Percentiles rank a stretch among this genome's conserved stretches.
Evolutionary conservation across 2,888 invertebrate genomes (phyloP).

Genomic region (Marronus borbonicus): DNA sequence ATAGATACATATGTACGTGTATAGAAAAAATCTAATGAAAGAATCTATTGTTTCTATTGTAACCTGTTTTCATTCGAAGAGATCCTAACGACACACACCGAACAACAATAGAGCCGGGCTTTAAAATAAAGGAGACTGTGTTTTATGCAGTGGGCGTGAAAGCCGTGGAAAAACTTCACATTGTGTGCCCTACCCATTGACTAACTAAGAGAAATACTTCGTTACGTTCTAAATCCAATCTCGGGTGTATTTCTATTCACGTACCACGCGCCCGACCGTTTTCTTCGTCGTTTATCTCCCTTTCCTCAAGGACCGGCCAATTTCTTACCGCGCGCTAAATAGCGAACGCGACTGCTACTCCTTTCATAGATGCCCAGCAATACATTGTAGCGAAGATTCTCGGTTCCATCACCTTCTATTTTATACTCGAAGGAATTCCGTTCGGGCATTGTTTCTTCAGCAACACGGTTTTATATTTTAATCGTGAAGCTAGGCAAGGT

Average conservation of each 20-base stretch:
- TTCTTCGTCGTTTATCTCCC: constrained; percentile 27
- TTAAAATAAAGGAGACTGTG: constrained; percentile 43
- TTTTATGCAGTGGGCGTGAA: constrained; percentile 52
- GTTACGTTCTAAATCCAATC: constrained; percentile 41
- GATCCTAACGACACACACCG: constrained; percentile 37
- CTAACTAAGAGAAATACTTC: constrained; percentile 48
- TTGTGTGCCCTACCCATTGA: constrained; percentile 57
- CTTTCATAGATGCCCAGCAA: neutral
- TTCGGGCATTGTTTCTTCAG: neutral
- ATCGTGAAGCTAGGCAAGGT: constrained; percentile 6
- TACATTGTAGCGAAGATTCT: neutral
- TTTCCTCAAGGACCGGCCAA: neutral
- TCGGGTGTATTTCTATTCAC: constrained; percentile 37
- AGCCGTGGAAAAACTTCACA: constrained; percentile 55
- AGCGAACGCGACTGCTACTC: neutral
- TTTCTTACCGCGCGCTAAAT: neutral
- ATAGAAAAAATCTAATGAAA: constrained; percentile 17
- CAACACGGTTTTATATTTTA: neutral
- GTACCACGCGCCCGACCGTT: constrained; percentile 11
- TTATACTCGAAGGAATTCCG: neutral
- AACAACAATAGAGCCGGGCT: constrained; percentile 38
- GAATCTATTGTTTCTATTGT: constrained; percentile 44
- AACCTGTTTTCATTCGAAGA: constrained; percentile 40
- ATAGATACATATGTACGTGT: neutral
- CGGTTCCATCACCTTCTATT: neutral